A percentile compares a stretch with the other conserved stretches of the same genome.
phyloP scores from a whole-genome alignment of 2,888 invertebrate genomes.

The Amphipyra tragopoginis region DNA sequence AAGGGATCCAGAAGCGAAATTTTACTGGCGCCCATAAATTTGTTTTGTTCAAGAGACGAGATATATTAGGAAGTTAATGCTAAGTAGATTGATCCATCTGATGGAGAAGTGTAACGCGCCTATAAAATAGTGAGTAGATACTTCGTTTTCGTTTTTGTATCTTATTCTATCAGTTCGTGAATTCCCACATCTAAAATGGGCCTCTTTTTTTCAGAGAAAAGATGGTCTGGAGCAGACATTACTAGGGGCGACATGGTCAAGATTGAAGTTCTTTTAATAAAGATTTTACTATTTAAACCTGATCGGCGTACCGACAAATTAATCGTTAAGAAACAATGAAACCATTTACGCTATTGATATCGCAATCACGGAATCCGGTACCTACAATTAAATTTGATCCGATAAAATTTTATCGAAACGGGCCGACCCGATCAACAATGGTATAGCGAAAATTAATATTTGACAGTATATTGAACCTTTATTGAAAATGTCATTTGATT shows the following conservation, averaged over 20 bases:
- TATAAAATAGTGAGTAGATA: constrained; percentile 43
- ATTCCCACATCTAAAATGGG: not conserved
- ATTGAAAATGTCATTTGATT: too few relatives aligned
- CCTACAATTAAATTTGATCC: not conserved
- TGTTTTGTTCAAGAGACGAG: constrained; percentile 56
- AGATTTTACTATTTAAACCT: too few relatives aligned
- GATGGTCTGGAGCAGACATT: not conserved
- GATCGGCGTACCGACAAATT: too few relatives aligned
- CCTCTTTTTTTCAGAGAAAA: not conserved
- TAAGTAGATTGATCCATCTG: constrained; percentile 58
- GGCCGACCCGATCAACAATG: not conserved
- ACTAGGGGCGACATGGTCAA: too few relatives aligned
- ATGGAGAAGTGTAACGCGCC: constrained; percentile 26
- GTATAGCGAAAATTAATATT: too few relatives aligned
- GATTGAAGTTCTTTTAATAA: too few relatives aligned
- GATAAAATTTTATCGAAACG: not conserved
- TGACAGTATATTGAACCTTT: too few relatives aligned
- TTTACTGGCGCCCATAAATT: constrained; percentile 58
- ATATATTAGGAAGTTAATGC: constrained; percentile 57
- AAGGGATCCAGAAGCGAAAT: constrained; percentile 42
- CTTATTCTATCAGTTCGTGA: constrained; percentile 17
- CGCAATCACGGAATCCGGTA: not conserved
- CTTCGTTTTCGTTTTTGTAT: constrained; percentile 22
- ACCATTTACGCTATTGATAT: not conserved
- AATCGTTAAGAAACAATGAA: not conserved